Evolutionary conservation across 1,140 invertebrate species (phyloP), one percentile per base, ranked within the genome.

Genomic region (Drosophila malerkotliana): DNA sequence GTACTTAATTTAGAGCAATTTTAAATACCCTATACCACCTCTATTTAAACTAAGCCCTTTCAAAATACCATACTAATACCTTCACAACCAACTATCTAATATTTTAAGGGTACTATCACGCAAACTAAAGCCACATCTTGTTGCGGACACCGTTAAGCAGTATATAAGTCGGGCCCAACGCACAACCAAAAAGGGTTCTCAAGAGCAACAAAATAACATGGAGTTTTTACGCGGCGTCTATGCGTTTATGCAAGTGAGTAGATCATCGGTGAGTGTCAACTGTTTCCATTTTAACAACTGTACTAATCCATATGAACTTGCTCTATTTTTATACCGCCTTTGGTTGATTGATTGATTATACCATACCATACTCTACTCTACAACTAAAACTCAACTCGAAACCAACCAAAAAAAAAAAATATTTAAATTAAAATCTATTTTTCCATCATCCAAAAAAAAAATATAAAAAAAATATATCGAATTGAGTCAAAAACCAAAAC

Each of bases 231-330:
- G 91, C 62, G 91, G 91, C 62, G 91, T 92, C 76, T 92, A 92
- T 92, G 91, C 91, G 90, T 92, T 92, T 91, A 92, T 92, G 91
- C 91, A 92, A 92, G 91, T 92, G 90, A 92, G 91, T 92, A 92
- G 91, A 92, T 92, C 91, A 92, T 92, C 91, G 91, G 91, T 92
- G 87, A 92, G 91, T 92, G 90, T 92, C 88, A 76, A 88, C 67
- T 81, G 67, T 90, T 90, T 84, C 89, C 77, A 85, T 72, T 82
- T 62, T 87, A 88, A 90, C 87, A 90, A 90, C 45, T 78, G 73
- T 92, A 92, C 91, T 92, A 92, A 91, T 92, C 90, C 89, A 91
- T 90, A 82, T 90, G 77, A 87, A 84, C 82, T 90, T 91, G 88
- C 77, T 90, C 90, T 91, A 78, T 78, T 81, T 87, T 90, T 85